Evolutionary conservation across 2,113 vertebrate species (phyloP).

Genomic region (Brachypteracias leptosomus): DNA sequence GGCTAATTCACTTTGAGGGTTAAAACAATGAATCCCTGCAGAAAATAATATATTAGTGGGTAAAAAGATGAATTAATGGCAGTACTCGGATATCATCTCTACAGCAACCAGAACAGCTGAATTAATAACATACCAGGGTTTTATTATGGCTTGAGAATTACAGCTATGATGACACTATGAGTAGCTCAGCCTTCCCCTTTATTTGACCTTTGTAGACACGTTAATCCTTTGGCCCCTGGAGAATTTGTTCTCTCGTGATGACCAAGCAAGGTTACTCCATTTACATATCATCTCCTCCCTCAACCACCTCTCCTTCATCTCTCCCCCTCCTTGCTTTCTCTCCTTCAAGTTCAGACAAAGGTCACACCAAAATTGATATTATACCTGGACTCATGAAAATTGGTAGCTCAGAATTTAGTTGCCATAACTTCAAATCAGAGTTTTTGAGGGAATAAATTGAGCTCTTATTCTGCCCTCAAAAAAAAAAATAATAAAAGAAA

Average conservation of each 20-base stretch:
- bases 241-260: not conserved
- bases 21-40: slow-evolving; percentile 72
- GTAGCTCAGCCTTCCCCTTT: slow-evolving; percentile 44
- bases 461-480: not conserved
- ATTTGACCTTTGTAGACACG: slow-evolving; percentile 12
- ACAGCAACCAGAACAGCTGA: slow-evolving; percentile 68
- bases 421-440: not conserved
- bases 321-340: not conserved
- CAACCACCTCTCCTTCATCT: not conserved
- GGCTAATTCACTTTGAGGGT: slow-evolving; percentile 64
- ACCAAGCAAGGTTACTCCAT: slow-evolving; percentile 46
- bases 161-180: slow-evolving; percentile 54
- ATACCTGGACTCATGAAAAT: not conserved
- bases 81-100: slow-evolving; percentile 61
- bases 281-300: not conserved
- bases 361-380: slow-evolving; percentile 26
- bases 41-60: slow-evolving; percentile 72
- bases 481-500: no score
- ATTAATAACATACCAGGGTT: slow-evolving; percentile 70
- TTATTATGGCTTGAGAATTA: slow-evolving; percentile 74
- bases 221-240: slow-evolving; percentile 8
- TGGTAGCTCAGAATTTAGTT: not conserved
- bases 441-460: not conserved
- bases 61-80: slow-evolving; percentile 75
- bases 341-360: slow-evolving; percentile 51